A percentile compares a stretch with the other conserved stretches of the same genome.
Conservation (phyloP, 2,113 vertebrate species). For the Oenanthe melanoleuca region DNA sequence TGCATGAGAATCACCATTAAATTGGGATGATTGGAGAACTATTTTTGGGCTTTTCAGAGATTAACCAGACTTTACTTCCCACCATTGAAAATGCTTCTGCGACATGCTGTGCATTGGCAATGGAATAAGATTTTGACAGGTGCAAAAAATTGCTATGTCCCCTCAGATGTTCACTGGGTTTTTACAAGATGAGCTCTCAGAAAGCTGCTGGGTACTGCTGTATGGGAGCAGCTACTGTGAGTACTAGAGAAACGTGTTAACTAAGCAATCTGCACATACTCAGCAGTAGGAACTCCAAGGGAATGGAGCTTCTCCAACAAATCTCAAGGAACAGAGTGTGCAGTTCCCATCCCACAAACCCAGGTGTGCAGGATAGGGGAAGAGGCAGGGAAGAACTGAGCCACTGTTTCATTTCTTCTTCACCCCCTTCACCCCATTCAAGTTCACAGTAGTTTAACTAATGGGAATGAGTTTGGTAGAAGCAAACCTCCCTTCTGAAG, state of each 20-base stretch:
- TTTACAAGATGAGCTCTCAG: constrained; percentile 47
- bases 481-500: not conserved
- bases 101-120: constrained; percentile 39
- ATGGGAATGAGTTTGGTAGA: not conserved
- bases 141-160: constrained; percentile 24
- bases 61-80: constrained; percentile 63
- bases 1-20: constrained; percentile 65
- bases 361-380: rapidly evolving
- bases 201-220: constrained; percentile 13
- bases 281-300: not conserved
- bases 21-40: constrained; percentile 49
- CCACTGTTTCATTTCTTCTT: not conserved
- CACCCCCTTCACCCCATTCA: not conserved
- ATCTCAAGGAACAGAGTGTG: not conserved
- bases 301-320: not conserved
- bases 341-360: not conserved
- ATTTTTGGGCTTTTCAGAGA: constrained; percentile 64
- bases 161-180: constrained; percentile 27
- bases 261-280: not conserved
- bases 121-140: constrained; percentile 48
- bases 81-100: constrained; percentile 16
- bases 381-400: not conserved
- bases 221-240: constrained; percentile 3
- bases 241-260: constrained; percentile 20
- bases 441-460: not conserved